Evolutionary conservation across 2,888 invertebrate species (phyloP).

Genomic region (Taenaris catops): DNA sequence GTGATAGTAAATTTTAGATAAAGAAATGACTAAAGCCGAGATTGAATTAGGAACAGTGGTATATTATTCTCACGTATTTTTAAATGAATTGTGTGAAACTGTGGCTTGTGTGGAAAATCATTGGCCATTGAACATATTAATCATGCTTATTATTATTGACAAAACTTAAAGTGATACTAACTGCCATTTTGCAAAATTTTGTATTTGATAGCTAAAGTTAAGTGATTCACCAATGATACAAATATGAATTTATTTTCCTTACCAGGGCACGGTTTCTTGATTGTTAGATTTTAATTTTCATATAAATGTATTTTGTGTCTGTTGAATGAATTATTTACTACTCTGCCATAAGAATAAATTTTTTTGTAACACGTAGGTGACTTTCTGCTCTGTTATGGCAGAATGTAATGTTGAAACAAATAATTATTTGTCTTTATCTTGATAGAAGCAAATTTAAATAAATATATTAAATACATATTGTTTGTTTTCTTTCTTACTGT

Average conservation of each 20-base stretch:
- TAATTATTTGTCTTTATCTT: slow-evolving; percentile 25
- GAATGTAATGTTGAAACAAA: slow-evolving; percentile 11
- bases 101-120: slow-evolving; percentile 19
- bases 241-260: slow-evolving; percentile 7
- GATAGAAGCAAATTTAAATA: slow-evolving; percentile 40
- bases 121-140: slow-evolving; percentile 18
- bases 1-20: slow-evolving; percentile 56
- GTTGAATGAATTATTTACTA: not conserved
- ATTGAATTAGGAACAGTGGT: slow-evolving; percentile 25
- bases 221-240: slow-evolving; percentile 9
- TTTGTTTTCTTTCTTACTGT: slow-evolving; percentile 17
- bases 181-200: slow-evolving; percentile 55
- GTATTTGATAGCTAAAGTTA: slow-evolving; percentile 14
- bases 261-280: slow-evolving; percentile 1
- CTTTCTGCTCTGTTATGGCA: slow-evolving; percentile 4
- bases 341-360: slow-evolving; percentile 12
- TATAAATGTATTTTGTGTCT: slow-evolving; percentile 3
- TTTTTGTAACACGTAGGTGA: too few species aligned
- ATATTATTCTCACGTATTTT: too few species aligned
- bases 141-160: slow-evolving; percentile 26
- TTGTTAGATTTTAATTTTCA: too few species aligned
- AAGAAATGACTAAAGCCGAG: slow-evolving; percentile 35
- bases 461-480: slow-evolving; percentile 34
- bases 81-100: slow-evolving; percentile 5
- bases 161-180: slow-evolving; percentile 50